phyloP scores from a whole-genome alignment of 2,888 invertebrate species.

The Leucoptera coffeella region DNA sequence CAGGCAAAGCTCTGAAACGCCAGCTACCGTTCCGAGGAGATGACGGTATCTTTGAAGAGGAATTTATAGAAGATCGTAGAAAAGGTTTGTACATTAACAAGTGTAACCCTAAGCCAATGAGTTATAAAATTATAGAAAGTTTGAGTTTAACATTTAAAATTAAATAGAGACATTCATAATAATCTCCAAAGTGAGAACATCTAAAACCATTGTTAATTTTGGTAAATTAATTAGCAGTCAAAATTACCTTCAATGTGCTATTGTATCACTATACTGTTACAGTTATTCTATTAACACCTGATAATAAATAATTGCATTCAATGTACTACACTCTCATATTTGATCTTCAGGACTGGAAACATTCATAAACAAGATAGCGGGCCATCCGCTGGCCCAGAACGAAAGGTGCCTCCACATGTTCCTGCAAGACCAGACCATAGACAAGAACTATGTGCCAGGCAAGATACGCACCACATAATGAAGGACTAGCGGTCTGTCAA shows the following conservation, averaged over 20 bases:
- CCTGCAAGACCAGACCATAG: slow-evolving; percentile 93
- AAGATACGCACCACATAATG: slow-evolving; percentile 95
- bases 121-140: too few relatives aligned
- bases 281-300: too few relatives aligned
- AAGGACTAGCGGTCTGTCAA: too few relatives aligned
- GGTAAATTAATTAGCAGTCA: too few relatives aligned
- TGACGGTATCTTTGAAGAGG: slow-evolving; percentile 99
- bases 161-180: too few relatives aligned
- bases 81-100: slow-evolving; percentile 67
- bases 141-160: too few relatives aligned
- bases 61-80: slow-evolving; percentile 97
- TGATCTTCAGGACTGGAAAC: slow-evolving; percentile 70
- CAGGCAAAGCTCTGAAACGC: slow-evolving; percentile 97
- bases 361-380: slow-evolving; percentile 99
- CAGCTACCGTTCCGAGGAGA: slow-evolving; percentile 98
- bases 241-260: too few relatives aligned
- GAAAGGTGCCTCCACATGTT: slow-evolving; percentile 99
- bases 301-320: neutral
- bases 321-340: neutral
- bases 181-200: too few relatives aligned
- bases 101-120: too few relatives aligned
- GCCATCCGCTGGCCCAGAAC: slow-evolving; percentile 97
- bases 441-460: slow-evolving; percentile 99
- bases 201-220: too few relatives aligned
- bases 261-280: too few relatives aligned